These are phyloP conservation scores for Glomeris maerens DNA, from an alignment of 1,140 invertebrate genomes.

Conservation along the genomic window DNA sequence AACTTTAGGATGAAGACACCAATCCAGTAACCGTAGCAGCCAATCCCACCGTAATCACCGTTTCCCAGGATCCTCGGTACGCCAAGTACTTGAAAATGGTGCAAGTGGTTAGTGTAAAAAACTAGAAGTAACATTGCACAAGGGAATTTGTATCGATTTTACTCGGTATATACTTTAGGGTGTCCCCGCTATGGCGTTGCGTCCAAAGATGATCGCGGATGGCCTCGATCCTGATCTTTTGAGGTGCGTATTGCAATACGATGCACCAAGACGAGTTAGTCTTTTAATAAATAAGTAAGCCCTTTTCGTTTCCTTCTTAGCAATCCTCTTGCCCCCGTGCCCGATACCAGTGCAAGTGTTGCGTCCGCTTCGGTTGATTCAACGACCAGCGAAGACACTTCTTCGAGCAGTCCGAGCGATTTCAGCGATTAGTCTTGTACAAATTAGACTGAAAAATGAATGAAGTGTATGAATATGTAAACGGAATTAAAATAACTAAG, in stretches of 20 bases:
- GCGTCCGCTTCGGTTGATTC: no score
- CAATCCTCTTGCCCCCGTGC: background rate
- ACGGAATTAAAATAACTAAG: no score
- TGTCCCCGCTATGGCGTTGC: slow-evolving; percentile 59
- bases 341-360: slow-evolving; percentile 12
- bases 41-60: slow-evolving; percentile 20
- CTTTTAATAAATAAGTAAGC: background rate
- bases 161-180: slow-evolving; percentile 30
- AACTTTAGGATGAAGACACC: background rate
- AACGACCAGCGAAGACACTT: no score
- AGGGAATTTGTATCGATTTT: slow-evolving; percentile 1
- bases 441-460: no score
- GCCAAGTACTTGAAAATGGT: slow-evolving; percentile 75
- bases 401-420: no score
- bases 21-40: slow-evolving; percentile 11
- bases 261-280: background rate
- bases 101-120: slow-evolving; percentile 42
- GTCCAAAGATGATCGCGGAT: slow-evolving; percentile 65
- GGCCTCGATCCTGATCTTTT: slow-evolving; percentile 60
- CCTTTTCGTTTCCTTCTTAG: background rate
- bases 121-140: background rate
- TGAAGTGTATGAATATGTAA: no score
- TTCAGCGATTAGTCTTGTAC: no score
- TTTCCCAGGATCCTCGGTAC: slow-evolving; percentile 48
- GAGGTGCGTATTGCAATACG: slow-evolving; percentile 42